Evolutionary conservation across 92 coral and sea anemone species (phyloP).

Genomic region (Plumapathes pennacea): DNA sequence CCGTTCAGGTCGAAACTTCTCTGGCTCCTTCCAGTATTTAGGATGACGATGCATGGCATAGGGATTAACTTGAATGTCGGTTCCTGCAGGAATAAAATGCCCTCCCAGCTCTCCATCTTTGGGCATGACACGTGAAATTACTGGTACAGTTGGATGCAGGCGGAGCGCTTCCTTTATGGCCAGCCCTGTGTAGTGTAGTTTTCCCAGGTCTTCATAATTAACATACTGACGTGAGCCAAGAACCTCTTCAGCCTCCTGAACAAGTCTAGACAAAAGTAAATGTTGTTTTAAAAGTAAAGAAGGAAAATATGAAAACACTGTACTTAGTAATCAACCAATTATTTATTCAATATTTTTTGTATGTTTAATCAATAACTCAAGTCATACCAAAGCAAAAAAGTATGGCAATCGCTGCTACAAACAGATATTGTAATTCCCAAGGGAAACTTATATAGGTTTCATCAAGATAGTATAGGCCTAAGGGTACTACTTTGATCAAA

Average conservation of each 20-base stretch:
- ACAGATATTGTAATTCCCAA: too few species aligned
- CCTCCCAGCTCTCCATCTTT: conserved; percentile 48
- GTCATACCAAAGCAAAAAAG: too few species aligned
- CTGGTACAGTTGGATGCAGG: conserved; percentile 72
- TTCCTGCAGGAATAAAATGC: conserved; percentile 56
- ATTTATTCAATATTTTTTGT: too few species aligned
- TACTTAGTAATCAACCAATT: too few species aligned
- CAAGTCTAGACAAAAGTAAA: too few species aligned
- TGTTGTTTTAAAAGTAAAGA: too few species aligned
- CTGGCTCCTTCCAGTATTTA: conserved; percentile 60
- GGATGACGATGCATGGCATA: conserved; percentile 59
- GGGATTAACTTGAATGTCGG: conserved; percentile 53
- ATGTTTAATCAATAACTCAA: too few species aligned
- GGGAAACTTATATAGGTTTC: too few species aligned
- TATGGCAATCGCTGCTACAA: too few species aligned
- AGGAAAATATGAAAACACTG: too few species aligned
- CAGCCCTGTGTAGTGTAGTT: conserved; percentile 43
- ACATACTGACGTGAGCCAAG: conserved; percentile 43
- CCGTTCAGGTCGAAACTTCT: conserved; percentile 75
- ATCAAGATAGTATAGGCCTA: too few species aligned
- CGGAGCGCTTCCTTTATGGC: conserved; percentile 77
- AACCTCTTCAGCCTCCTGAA: conserved; percentile 53
- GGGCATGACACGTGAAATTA: conserved; percentile 34
- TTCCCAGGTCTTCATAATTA: conserved; percentile 46
- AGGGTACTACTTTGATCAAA: too few species aligned